Conservation (phyloP, 2,113 vertebrate species). For the human region GRCh38 chr4:105046001-105046500, state of each 20-base stretch:
- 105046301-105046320: conserved; percentile 74
- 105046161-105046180: conserved; percentile 58
- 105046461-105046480: conserved; percentile 79
- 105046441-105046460: conserved; percentile 86
- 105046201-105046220: conserved; percentile 63
- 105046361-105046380: conserved; percentile 83
- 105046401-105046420: conserved; percentile 83
- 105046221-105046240: conserved; percentile 61
- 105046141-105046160: neutral
- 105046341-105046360: conserved; percentile 79
- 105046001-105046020: neutral
- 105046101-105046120: neutral
- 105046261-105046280: conserved; percentile 66
- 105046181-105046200: conserved; percentile 32
- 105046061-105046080: neutral
- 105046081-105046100: neutral
- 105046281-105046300: conserved; percentile 61
- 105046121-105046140: neutral
- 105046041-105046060: neutral
- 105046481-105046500: conserved; percentile 78
- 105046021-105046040: neutral
- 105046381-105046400: conserved; percentile 84
- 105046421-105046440: conserved; percentile 87
- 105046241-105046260: conserved; percentile 58
- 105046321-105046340: conserved; percentile 72